These are phyloP conservation scores for Eumeta japonica DNA, from an alignment of 1,140 invertebrate species.

Conservation along the genomic window DNA sequence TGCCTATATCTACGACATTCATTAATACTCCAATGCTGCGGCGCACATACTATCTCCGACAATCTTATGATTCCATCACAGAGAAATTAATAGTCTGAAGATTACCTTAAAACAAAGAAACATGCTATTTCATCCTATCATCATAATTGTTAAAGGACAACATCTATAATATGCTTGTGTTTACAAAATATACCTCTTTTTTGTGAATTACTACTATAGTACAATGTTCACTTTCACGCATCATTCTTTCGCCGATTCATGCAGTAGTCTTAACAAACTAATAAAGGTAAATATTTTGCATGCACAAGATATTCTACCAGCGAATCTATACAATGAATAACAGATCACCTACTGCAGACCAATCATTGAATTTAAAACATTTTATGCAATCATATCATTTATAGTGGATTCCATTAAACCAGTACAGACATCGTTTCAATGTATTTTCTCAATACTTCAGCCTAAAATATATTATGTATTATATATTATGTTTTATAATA, in stretches of 20 bases:
- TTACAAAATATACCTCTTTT: constrained; percentile 37
- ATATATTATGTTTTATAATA: too few relatives aligned
- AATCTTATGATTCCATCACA: constrained; percentile 50
- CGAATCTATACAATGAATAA: constrained; percentile 28
- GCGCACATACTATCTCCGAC: constrained; percentile 38
- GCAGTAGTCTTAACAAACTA: constrained; percentile 45
- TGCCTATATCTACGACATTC: constrained; percentile 48
- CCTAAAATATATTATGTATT: too few relatives aligned
- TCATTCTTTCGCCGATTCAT: constrained; percentile 45
- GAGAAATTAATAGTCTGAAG: constrained; percentile 38
- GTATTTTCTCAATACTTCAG: constrained; percentile 7
- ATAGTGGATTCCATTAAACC: not conserved
- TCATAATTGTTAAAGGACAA: constrained; percentile 5
- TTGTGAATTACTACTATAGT: constrained; percentile 21
- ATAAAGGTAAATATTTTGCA: constrained; percentile 36
- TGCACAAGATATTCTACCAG: constrained; percentile 25
- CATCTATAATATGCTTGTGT: constrained; percentile 38
- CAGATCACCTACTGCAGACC: constrained; percentile 26
- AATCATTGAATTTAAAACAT: too few relatives aligned
- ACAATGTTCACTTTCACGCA: constrained; percentile 43
- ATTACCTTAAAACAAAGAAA: constrained; percentile 43
- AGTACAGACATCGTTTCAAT: not conserved
- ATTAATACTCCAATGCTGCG: constrained; percentile 52
- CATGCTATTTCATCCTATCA: constrained; percentile 38
- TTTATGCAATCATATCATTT: too few relatives aligned